Evolutionary conservation across 1,140 invertebrate genomes (phyloP).

Genomic region (Nasonia giraulti): DNA sequence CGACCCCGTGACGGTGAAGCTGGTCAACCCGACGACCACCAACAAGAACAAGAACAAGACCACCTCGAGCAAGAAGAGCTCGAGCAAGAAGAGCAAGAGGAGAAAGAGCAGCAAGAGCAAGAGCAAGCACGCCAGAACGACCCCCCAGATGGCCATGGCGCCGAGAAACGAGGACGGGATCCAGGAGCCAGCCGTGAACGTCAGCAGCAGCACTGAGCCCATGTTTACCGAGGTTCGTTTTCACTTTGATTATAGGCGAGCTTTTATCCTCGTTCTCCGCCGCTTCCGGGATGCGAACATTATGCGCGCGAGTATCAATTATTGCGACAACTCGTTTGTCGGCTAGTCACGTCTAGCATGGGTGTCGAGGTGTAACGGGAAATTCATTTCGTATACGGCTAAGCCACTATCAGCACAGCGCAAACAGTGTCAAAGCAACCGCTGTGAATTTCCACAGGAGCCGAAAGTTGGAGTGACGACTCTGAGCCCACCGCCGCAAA

Average conservation of each 20-base stretch:
- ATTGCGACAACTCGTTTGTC: too few relatives aligned
- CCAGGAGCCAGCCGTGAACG: constrained; percentile 19
- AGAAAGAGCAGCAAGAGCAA: constrained; percentile 55
- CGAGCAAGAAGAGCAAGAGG: constrained; percentile 51
- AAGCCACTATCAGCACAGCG: too few relatives aligned
- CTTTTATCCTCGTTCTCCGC: too few relatives aligned
- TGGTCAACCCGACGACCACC: constrained; percentile 77
- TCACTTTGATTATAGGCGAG: neutral
- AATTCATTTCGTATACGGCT: too few relatives aligned
- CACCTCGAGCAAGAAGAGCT: constrained; percentile 65
- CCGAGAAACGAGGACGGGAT: neutral
- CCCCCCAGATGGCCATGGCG: neutral
- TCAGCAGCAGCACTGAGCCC: neutral
- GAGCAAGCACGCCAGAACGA: constrained; percentile 53
- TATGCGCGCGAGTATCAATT: neutral
- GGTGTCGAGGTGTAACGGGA: too few relatives aligned
- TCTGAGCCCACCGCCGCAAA: neutral
- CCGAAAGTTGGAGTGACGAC: neutral
- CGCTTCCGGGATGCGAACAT: neutral
- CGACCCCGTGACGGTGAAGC: constrained; percentile 86
- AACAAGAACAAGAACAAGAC: constrained; percentile 64
- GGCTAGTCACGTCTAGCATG: too few relatives aligned
- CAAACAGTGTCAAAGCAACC: neutral
- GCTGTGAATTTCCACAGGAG: constrained; percentile 10
- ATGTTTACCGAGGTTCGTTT: constrained; percentile 3